These are phyloP conservation scores for Ctenosaura bakeri DNA, from an alignment of 2,797 vertebrate genomes.

Conservation along the genomic window DNA sequence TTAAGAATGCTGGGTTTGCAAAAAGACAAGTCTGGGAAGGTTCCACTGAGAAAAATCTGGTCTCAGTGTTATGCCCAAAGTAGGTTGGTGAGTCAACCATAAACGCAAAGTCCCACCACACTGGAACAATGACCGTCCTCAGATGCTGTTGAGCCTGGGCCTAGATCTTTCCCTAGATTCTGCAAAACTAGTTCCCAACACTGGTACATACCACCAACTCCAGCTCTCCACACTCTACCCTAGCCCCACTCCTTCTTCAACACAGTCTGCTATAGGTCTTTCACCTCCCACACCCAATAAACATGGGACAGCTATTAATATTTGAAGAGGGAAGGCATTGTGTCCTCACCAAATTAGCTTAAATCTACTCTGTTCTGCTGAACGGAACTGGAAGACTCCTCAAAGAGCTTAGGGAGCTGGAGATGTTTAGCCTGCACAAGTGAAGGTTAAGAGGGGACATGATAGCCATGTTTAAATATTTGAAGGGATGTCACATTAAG, in stretches of 20 bases:
- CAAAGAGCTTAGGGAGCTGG: neutral
- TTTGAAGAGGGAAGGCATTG: neutral
- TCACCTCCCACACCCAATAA: neutral
- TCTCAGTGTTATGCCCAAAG: neutral
- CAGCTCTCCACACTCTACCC: neutral
- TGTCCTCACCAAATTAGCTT: neutral
- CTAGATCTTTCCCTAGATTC: neutral
- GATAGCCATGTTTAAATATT: no score
- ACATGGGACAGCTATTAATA: neutral
- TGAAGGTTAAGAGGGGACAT: no score
- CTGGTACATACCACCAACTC: neutral
- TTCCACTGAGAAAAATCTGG: neutral
- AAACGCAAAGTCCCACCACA: no score
- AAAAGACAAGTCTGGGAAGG: neutral
- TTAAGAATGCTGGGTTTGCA: neutral
- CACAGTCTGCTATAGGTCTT: neutral
- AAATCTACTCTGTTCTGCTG: neutral
- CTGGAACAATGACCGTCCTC: accelerated
- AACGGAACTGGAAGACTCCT: neutral
- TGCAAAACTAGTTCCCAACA: neutral
- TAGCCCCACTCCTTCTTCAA: neutral
- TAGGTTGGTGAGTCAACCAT: no score
- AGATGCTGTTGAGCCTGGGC: no score
- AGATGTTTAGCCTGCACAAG: no score
- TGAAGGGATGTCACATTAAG: no score